These are phyloP conservation scores for Danio rerio DNA, from an alignment of 2,113 vertebrate genomes.

Conservation along the genomic window GRCz12tu NC_133184.1:44360001-44360500, in stretches of 20 bases:
- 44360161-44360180: background rate
- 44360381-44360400: slow-evolving; percentile 9
- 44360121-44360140: background rate
- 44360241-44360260: background rate
- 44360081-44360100: background rate
- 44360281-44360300: background rate
- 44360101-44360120: background rate
- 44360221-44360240: background rate
- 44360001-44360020: too few relatives aligned
- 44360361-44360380: slow-evolving; percentile 1
- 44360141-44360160: background rate
- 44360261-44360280: background rate
- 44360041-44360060: too few relatives aligned
- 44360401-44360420: slow-evolving; percentile 3
- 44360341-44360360: background rate
- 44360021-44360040: too few relatives aligned
- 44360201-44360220: background rate
- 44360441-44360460: background rate
- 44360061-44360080: too few relatives aligned
- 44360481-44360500: background rate
- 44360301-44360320: slow-evolving; percentile 16
- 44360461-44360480: background rate
- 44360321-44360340: slow-evolving; percentile 20
- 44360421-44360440: slow-evolving; percentile 9
- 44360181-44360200: background rate